Evolutionary conservation across 2,113 vertebrate species (phyloP), one percentile per base, ranked within the genome.

Genomic region (Chloropsis hardwickii): DNA sequence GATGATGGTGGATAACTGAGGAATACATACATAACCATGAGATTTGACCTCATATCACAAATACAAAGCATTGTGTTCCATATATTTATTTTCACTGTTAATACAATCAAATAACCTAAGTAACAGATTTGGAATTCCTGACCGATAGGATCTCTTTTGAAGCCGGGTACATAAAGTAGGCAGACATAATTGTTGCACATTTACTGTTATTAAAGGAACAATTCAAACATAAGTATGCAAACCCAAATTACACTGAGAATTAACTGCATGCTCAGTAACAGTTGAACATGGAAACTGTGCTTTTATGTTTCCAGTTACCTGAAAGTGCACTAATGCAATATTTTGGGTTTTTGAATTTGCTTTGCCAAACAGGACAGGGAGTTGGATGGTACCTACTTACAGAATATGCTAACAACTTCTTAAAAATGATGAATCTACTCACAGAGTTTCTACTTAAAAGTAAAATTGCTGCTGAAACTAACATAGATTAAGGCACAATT

Each of bases 351-450:
- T 54, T 31, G 33, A 58, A 35, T 87, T 81, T 87, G 56, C 11
- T 66, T 84, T 61, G 35, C 7, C 2, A 9, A 47, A 11, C 5
- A 27, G 3, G 42, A 10, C 12, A 23, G 12, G 20, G 7, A 60
- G 17, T 66, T 87, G 47, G 11, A n/a, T 62, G 35, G 3, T 61
- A 44, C 20, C 14, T 81, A 13, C 25, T 65, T 66, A 53, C 0
- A 53, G 47, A n/a, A 40, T 45, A 28, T 42, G 57, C 44, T 62
- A 47, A 62, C 64, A 61, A 6, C 5, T 39, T 31, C 6, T 22
- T 4, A 6, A 53, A 83, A 69, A 27, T 35, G 0, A 7, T 22
- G 5, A 78, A 15, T 60, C 27, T 56, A 10, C 18, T 6, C 2
- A 33, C 0, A 0, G 28, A 20, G 12, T 39, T 88, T 81, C 67